These are phyloP conservation scores for Agonopterix arenella DNA, from an alignment of 2,888 invertebrate species.

Conservation along the genomic window DNA sequence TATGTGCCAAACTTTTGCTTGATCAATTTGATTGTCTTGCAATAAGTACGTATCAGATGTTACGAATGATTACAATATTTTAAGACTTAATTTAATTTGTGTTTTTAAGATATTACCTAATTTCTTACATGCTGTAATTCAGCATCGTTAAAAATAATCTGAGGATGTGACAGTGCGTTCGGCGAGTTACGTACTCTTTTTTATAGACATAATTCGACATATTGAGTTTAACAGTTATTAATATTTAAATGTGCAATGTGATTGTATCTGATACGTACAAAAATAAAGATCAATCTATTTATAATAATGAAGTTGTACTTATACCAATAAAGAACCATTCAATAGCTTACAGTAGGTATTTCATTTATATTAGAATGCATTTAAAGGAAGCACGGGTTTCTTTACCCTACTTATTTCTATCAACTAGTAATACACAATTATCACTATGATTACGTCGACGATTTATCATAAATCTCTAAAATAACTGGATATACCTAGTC, in stretches of 20 bases:
- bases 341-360: neutral
- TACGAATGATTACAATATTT: too few species aligned
- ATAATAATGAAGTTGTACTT: slow-evolving; percentile 34
- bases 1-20: slow-evolving; percentile 16
- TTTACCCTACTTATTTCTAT: slow-evolving; percentile 43
- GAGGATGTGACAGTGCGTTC: too few species aligned
- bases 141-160: too few species aligned
- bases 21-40: neutral
- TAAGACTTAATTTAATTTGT: too few species aligned
- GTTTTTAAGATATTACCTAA: too few species aligned
- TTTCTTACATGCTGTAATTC: too few species aligned
- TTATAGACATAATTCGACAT: too few species aligned
- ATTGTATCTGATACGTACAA: neutral
- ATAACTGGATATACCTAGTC: too few species aligned
- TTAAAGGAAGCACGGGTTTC: slow-evolving; percentile 64
- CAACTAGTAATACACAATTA: slow-evolving; percentile 52
- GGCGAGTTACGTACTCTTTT: too few species aligned
- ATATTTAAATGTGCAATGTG: too few species aligned
- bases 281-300: slow-evolving; percentile 7
- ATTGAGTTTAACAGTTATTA: too few species aligned
- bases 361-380: slow-evolving; percentile 32
- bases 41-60: neutral
- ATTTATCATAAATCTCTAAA: too few species aligned
- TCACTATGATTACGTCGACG: slow-evolving; percentile 22
- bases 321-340: slow-evolving; percentile 8